These are phyloP conservation scores for Drosophila mercatorum DNA, from an alignment of 2,888 invertebrate species.

Conservation along the genomic window DNA sequence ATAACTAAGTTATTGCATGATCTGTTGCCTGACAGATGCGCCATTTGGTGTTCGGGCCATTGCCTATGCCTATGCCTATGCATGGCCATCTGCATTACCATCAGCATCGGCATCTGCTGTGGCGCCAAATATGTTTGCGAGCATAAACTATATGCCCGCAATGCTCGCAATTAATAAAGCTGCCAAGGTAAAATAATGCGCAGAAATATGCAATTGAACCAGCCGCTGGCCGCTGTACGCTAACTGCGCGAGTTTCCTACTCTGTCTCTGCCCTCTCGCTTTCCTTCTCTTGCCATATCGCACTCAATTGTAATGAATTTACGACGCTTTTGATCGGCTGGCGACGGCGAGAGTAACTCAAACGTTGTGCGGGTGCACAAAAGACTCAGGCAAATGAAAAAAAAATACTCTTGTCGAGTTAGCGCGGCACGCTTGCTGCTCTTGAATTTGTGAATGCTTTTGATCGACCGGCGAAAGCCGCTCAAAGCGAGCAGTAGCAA, in stretches of 20 bases:
- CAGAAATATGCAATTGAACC: conserved; percentile 56
- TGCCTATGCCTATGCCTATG: not conserved
- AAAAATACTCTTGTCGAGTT: conserved; percentile 33
- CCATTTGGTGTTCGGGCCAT: conserved; percentile 19
- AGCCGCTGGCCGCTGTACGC: conserved; percentile 30
- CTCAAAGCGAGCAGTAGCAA: conserved; percentile 20
- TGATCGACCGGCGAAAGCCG: conserved; percentile 53
- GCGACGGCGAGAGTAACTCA: conserved; percentile 36
- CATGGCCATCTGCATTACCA: conserved; percentile 25
- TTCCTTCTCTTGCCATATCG: not conserved
- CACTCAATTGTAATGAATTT: conserved; percentile 57
- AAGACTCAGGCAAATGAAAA: conserved; percentile 29
- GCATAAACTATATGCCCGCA: conserved; percentile 53
- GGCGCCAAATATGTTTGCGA: conserved; percentile 60
- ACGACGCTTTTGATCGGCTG: conserved; percentile 65
- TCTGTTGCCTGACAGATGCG: conserved; percentile 66
- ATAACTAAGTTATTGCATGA: conserved; percentile 64
- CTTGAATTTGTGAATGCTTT: conserved; percentile 40
- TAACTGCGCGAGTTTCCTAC: conserved; percentile 1
- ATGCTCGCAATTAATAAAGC: conserved; percentile 67
- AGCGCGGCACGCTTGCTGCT: conserved; percentile 2
- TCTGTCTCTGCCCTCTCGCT: not conserved
- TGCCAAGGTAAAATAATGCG: conserved; percentile 72
- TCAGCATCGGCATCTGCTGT: conserved; percentile 29
- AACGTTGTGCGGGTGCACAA: conserved; percentile 41